A percentile compares a stretch with the other conserved stretches of the same genome.
Conservation (phyloP, 2,113 vertebrate species). For the Polypterus senegalus region DNA sequence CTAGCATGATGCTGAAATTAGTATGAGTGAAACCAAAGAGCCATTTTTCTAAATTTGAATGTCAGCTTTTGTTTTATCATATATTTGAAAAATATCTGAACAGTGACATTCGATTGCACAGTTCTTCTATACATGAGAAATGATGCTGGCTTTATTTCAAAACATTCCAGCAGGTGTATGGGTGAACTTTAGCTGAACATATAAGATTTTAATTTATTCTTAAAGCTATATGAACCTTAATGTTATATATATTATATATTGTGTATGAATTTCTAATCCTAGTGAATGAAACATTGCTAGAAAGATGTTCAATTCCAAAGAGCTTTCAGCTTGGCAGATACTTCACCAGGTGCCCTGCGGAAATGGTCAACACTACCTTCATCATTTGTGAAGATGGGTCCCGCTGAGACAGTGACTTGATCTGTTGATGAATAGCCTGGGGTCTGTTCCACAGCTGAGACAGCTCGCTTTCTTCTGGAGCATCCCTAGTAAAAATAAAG, state of each 20-base stretch:
- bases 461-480: slow-evolving; percentile 30
- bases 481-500: slow-evolving; percentile 33
- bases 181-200: too few relatives aligned
- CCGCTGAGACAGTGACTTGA: slow-evolving; percentile 45
- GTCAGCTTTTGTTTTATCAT: too few relatives aligned
- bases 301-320: not conserved
- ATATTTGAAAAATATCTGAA: too few relatives aligned
- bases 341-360: not conserved
- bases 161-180: too few relatives aligned
- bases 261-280: not conserved
- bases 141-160: too few relatives aligned
- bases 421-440: slow-evolving; percentile 16
- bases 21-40: too few relatives aligned
- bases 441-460: slow-evolving; percentile 20
- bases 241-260: not conserved
- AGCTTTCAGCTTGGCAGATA: not conserved
- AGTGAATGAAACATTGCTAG: not conserved
- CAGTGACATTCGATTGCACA: too few relatives aligned
- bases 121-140: too few relatives aligned
- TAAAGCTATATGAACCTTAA: not conserved
- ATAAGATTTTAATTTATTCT: too few relatives aligned
- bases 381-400: slow-evolving; percentile 41
- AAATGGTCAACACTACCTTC: slow-evolving; percentile 24
- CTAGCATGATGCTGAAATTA: too few relatives aligned
- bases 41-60: too few relatives aligned